Conservation (phyloP, 2,888 invertebrate species). For the Cheilosia impressa region DNA sequence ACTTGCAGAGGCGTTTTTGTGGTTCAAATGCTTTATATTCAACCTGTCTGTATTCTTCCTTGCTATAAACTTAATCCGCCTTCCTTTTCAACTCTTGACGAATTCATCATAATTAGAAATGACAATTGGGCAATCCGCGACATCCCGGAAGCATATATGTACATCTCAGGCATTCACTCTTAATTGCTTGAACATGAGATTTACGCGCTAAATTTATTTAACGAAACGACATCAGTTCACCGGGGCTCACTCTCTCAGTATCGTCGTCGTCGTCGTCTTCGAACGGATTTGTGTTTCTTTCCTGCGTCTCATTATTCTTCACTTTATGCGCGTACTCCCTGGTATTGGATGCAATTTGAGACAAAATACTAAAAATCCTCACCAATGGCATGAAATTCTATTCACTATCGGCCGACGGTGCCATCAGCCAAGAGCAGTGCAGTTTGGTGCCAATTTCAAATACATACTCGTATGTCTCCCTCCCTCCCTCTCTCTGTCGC, state of each 20-base stretch:
- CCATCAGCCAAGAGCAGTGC: constrained; percentile 15
- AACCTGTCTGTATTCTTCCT: too few species aligned
- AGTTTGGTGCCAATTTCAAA: constrained; percentile 59
- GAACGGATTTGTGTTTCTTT: constrained; percentile 10
- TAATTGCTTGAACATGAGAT: constrained; percentile 71
- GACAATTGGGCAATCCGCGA: constrained; percentile 56
- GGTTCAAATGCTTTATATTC: too few species aligned
- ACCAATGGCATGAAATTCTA: constrained; percentile 48
- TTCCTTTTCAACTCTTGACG: background rate
- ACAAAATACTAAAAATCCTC: constrained; percentile 62
- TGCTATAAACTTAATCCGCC: background rate
- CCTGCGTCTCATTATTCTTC: constrained; percentile 1
- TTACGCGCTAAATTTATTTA: constrained; percentile 59
- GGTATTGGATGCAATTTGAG: constrained; percentile 10
- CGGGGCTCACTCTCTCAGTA: background rate
- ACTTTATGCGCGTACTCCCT: constrained; percentile 2
- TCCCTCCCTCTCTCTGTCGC: constrained; percentile 5
- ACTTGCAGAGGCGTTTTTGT: too few species aligned
- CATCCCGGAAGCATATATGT: constrained; percentile 64
- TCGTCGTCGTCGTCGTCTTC: background rate
- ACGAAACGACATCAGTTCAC: constrained; percentile 46
- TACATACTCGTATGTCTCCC: constrained; percentile 2
- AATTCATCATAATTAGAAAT: constrained; percentile 67
- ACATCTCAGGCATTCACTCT: constrained; percentile 62
- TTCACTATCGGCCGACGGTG: constrained; percentile 20